Percentiles rank a stretch among this genome's conserved stretches.
Evolutionary conservation across 2,888 invertebrate species (phyloP).

Genomic region (Chloroclysta siterata): DNA sequence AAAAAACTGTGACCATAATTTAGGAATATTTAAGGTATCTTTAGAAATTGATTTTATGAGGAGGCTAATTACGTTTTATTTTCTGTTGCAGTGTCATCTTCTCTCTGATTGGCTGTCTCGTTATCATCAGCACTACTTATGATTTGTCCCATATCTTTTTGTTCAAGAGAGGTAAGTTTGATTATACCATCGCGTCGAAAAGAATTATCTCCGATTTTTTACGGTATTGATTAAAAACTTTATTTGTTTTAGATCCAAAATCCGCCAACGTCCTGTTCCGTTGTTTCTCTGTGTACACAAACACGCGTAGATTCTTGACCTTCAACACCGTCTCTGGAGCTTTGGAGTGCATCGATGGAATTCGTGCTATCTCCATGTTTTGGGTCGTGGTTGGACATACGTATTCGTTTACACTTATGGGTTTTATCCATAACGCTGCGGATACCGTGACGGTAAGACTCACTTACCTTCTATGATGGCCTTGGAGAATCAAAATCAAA

Average conservation of each 20-base stretch:
- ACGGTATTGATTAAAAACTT: background rate
- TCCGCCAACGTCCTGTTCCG: constrained; percentile 45
- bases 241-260: constrained; percentile 42
- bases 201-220: background rate
- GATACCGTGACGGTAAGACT: constrained; percentile 50
- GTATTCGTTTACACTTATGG: constrained; percentile 54
- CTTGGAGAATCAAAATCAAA: no score
- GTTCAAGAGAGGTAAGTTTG: constrained; percentile 52
- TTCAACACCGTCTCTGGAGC: constrained; percentile 58
- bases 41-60: background rate
- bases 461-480: no score
- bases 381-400: constrained; percentile 78
- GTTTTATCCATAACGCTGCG: constrained; percentile 52
- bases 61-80: constrained; percentile 13
- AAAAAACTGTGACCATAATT: no score
- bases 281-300: constrained; percentile 70
- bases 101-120: constrained; percentile 50
- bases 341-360: constrained; percentile 73
- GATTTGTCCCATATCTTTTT: constrained; percentile 54
- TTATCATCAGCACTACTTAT: constrained; percentile 56
- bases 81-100: constrained; percentile 57
- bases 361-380: constrained; percentile 73
- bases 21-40: no score
- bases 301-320: constrained; percentile 65
- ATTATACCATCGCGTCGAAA: background rate